phyloP scores from a whole-genome alignment of 2,888 invertebrate genomes.

The Drosophila pegasa region DNA sequence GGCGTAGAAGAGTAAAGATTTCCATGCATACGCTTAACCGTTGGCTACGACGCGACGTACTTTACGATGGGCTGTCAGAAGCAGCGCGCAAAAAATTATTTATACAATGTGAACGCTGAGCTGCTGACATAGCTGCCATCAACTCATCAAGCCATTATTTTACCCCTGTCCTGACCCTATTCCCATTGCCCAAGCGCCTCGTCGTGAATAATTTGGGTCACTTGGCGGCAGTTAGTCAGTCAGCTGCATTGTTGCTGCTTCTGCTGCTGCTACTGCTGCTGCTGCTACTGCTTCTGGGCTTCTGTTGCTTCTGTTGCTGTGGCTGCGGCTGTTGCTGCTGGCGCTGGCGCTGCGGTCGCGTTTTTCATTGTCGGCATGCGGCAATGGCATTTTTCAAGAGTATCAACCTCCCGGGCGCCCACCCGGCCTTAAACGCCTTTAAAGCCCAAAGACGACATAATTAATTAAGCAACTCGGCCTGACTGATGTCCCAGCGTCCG shows the following conservation, averaged over 20 bases:
- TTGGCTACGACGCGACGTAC: constrained; percentile 4
- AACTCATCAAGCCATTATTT: constrained; percentile 39
- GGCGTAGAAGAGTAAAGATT: constrained; percentile 20
- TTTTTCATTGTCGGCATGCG: constrained; percentile 81
- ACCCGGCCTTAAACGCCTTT: constrained; percentile 74
- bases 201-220: constrained; percentile 80
- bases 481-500: constrained; percentile 66
- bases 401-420: neutral
- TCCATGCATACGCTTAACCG: constrained; percentile 26
- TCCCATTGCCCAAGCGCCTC: constrained; percentile 23
- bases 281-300: constrained; percentile 38
- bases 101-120: constrained; percentile 56
- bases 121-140: constrained; percentile 46
- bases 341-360: constrained; percentile 71
- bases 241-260: constrained; percentile 70
- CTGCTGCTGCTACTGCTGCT: constrained; percentile 25
- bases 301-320: constrained; percentile 9
- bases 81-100: constrained; percentile 72
- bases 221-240: constrained; percentile 80
- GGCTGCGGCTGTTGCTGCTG: constrained; percentile 7
- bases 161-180: constrained; percentile 6
- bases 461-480: constrained; percentile 76
- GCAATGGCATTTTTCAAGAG: constrained; percentile 78
- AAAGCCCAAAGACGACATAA: constrained; percentile 80
- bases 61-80: constrained; percentile 60